These are phyloP conservation scores for Neelides folsomi DNA, from an alignment of 2,888 invertebrate species.

Conservation along the genomic window DNA sequence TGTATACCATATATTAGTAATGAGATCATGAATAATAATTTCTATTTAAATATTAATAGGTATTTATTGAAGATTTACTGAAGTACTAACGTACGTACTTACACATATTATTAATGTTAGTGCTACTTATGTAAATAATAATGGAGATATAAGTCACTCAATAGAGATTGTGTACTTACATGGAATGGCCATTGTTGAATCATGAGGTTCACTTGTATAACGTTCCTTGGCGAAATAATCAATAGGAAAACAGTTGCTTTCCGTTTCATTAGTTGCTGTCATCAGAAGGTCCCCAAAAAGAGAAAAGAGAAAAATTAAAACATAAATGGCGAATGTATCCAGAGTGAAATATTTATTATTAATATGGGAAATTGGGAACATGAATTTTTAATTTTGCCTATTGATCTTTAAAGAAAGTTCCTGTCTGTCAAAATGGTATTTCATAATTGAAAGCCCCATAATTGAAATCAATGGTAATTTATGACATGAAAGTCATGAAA, in stretches of 20 bases:
- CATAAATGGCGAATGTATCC: neutral
- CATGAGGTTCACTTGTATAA: constrained; percentile 73
- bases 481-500: too few relatives aligned
- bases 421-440: too few relatives aligned
- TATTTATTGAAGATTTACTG: neutral
- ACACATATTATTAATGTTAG: too few relatives aligned
- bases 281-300: constrained; percentile 1
- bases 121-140: too few relatives aligned
- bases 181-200: constrained; percentile 84
- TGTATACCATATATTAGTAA: too few relatives aligned
- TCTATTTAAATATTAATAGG: neutral
- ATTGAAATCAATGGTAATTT: too few relatives aligned
- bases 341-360: too few relatives aligned
- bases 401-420: too few relatives aligned
- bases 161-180: constrained; percentile 51
- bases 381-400: too few relatives aligned
- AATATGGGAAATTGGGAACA: too few relatives aligned
- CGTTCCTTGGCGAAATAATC: constrained; percentile 78
- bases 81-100: neutral
- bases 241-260: constrained; percentile 42
- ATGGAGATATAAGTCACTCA: neutral
- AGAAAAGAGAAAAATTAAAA: neutral
- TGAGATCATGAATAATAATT: too few relatives aligned
- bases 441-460: too few relatives aligned
- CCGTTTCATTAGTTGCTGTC: constrained; percentile 7